Evolutionary conservation across 2,113 vertebrate species (phyloP).

Genomic region (Gallinago undulata): DNA sequence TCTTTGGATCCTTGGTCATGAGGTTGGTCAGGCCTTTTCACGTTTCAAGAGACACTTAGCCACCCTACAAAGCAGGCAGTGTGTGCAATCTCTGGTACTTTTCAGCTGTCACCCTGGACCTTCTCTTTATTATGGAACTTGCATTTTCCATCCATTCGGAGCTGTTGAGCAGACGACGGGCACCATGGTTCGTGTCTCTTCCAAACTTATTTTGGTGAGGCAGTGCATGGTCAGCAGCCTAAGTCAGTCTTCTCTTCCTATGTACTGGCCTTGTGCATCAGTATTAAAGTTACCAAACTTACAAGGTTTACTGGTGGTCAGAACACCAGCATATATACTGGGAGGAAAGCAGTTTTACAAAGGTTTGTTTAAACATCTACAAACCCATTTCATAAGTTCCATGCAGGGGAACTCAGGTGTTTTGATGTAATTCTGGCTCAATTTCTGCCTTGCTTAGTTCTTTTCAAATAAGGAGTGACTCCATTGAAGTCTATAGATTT

Average conservation of each 20-base stretch:
- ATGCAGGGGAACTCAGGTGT: rapidly evolving
- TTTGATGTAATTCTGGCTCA: background rate
- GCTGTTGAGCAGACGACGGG: background rate
- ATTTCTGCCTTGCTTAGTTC: background rate
- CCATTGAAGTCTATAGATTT: background rate
- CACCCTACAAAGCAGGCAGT: background rate
- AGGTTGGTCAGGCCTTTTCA: background rate
- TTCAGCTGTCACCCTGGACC: background rate
- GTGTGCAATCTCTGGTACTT: background rate
- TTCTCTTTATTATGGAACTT: background rate
- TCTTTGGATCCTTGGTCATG: background rate
- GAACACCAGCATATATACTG: background rate
- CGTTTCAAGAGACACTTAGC: background rate
- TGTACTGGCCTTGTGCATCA: background rate
- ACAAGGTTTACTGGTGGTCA: background rate
- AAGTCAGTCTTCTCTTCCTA: background rate
- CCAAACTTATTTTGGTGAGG: background rate
- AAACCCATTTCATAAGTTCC: background rate
- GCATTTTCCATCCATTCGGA: background rate
- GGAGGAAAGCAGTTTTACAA: background rate
- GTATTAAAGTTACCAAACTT: background rate
- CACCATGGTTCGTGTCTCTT: background rate
- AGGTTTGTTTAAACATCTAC: background rate
- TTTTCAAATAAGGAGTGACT: background rate
- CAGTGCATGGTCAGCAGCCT: background rate